These are phyloP conservation scores for Ariolimax columbianus DNA, from an alignment of 2,888 invertebrate species.

Conservation along the genomic window DNA sequence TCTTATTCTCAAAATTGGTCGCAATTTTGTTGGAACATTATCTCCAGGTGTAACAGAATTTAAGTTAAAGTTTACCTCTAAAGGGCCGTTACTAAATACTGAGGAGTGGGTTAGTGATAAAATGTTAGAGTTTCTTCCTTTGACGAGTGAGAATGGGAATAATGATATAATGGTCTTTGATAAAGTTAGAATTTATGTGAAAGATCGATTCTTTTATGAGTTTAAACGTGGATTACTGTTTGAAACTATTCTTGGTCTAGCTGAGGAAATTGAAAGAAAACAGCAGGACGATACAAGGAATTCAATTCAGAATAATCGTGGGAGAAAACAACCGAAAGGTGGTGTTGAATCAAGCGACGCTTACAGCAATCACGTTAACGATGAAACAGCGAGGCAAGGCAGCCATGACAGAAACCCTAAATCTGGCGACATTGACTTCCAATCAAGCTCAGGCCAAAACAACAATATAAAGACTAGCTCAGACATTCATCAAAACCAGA, in stretches of 20 bases:
- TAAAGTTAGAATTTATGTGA: slow-evolving; percentile 9
- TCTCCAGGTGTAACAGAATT: background rate
- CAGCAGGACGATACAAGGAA: background rate
- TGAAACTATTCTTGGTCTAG: slow-evolving; percentile 2
- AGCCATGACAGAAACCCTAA: too few relatives aligned
- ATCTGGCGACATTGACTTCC: too few relatives aligned
- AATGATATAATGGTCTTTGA: background rate
- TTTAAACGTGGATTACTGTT: slow-evolving; percentile 26
- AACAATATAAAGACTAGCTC: too few relatives aligned
- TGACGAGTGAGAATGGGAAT: background rate
- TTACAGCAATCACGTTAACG: too few relatives aligned
- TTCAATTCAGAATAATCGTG: background rate
- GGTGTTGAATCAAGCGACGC: too few relatives aligned
- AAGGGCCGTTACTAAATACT: background rate
- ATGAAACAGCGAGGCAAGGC: too few relatives aligned
- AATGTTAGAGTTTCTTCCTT: slow-evolving; percentile 17
- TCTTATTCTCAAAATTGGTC: slow-evolving; percentile 21
- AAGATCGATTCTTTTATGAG: slow-evolving; percentile 30
- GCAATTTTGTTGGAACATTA: slow-evolving; percentile 16
- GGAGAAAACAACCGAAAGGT: background rate
- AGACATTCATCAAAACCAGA: too few relatives aligned
- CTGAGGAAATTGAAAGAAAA: slow-evolving; percentile 26
- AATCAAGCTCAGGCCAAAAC: too few relatives aligned
- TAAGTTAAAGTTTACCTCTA: slow-evolving; percentile 1
- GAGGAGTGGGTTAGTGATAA: slow-evolving; percentile 27